Conservation (phyloP, 2,797 vertebrate genomes). For the Choloepus didactylus region DNA sequence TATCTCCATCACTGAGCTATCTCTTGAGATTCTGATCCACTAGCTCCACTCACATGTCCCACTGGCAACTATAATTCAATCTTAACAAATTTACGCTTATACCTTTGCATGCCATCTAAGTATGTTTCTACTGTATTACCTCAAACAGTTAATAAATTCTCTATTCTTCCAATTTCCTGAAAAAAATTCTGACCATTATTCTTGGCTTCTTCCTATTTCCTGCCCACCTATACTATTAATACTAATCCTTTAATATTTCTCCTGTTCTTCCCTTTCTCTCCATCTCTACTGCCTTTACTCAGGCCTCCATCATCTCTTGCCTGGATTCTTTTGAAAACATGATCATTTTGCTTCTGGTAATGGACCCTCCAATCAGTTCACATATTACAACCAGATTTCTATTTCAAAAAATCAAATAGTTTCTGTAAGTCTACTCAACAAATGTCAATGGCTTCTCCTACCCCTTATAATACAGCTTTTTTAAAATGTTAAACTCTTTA, state of each 20-base stretch:
- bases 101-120: neutral
- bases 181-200: neutral
- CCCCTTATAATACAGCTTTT: neutral
- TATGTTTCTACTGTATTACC: neutral
- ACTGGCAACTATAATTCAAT: neutral
- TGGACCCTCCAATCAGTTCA: neutral
- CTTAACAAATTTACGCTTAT: neutral
- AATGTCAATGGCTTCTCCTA: neutral
- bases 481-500: neutral
- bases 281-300: neutral
- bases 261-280: neutral
- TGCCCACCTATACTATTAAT: neutral
- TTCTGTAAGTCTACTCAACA: neutral
- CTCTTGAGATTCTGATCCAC: neutral
- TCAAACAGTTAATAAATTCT: neutral
- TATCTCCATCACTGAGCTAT: neutral
- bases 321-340: neutral
- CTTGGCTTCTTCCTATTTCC: neutral
- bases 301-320: neutral
- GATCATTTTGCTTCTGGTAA: neutral
- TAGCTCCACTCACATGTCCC: neutral
- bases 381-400: neutral
- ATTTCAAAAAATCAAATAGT: neutral
- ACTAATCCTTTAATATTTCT: neutral
- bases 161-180: neutral